Evolutionary conservation across 2,888 invertebrate species (phyloP), one percentile per base, ranked within the genome.

Genomic region (Dyspetes luteomarginatus): DNA sequence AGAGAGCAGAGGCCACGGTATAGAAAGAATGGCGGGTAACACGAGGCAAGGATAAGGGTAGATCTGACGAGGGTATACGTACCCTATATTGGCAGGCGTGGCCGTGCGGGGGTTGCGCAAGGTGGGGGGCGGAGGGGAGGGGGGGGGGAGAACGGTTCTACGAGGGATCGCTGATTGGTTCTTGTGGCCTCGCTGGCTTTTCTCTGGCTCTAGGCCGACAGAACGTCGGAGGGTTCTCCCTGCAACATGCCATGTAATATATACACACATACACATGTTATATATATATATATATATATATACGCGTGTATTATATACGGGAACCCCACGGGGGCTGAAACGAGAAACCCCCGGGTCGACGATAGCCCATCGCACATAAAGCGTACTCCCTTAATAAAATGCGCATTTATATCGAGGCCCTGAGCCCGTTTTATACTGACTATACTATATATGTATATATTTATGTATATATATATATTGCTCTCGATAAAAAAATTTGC

Each of bases 11-110:
- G 86, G 41, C 50, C 84, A 88, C 86, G n/a, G n/a, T n/a, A 30
- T 65, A 76, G 71, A 84, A 83, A 84, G 76, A 84, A 84, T 83
- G 84, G 84, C 83, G 85, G 83, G 80, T 83, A 79, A 85, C 82
- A 83, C 65, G 74, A 82, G 74, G 72, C 36, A 48, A 78, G 81
- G 75, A 80, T 82, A 83, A 84, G 84, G 85, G 84, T 85, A 83
- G 84, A 78, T 83, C 83, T 85, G 90, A 90, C 90, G 90, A 90
- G 90, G 89, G 90, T 90, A 60, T 62, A 88, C 87, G 85, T 88
- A 89, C 88, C 89, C 88, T 90, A 90, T 91, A 91, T 91, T 90
- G 91, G 91, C 92, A 92, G 92, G 91, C 92, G 92, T 92, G 92
- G 92, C 90, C 88, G 89, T 82, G 74, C 69, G 60, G 78, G 88